These are phyloP conservation scores for Hydrochoerus hydrochaeris DNA, from an alignment of 2,113 vertebrate genomes.

Conservation along the genomic window DNA sequence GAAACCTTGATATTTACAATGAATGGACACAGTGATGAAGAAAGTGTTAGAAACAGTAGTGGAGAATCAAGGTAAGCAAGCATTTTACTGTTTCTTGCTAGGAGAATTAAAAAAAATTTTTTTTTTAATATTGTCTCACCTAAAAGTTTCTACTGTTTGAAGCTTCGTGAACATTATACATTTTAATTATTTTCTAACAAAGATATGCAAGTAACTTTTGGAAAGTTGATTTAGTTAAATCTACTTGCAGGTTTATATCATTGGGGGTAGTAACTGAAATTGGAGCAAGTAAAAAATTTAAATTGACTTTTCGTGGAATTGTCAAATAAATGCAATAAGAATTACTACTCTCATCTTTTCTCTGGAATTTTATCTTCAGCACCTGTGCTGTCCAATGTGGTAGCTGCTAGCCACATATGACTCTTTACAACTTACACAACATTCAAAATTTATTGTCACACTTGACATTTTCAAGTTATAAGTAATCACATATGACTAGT, in stretches of 20 bases:
- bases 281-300: slow-evolving; percentile 16
- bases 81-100: not conserved
- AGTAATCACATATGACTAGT: not conserved
- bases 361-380: not conserved
- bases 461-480: not conserved
- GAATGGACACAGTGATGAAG: slow-evolving; percentile 98
- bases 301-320: slow-evolving; percentile 11
- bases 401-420: not conserved
- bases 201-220: not conserved
- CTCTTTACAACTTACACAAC: slow-evolving; percentile 31
- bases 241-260: not conserved
- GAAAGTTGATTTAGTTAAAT: slow-evolving; percentile 21
- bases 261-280: slow-evolving; percentile 49
- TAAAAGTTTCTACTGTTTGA: not conserved
- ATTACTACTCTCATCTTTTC: slow-evolving; percentile 28
- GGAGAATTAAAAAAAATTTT: not conserved
- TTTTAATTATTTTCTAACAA: slow-evolving; percentile 10
- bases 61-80: slow-evolving; percentile 95
- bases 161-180: slow-evolving; percentile 3
- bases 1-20: slow-evolving; percentile 89
- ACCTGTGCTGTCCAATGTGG: not conserved
- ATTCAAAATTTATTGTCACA: not conserved
- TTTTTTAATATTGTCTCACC: not conserved
- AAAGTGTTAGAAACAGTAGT: slow-evolving; percentile 96
- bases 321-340: not conserved